Evolutionary conservation across 2,113 vertebrate species (phyloP).

Genomic region (Hemiprocne comata): DNA sequence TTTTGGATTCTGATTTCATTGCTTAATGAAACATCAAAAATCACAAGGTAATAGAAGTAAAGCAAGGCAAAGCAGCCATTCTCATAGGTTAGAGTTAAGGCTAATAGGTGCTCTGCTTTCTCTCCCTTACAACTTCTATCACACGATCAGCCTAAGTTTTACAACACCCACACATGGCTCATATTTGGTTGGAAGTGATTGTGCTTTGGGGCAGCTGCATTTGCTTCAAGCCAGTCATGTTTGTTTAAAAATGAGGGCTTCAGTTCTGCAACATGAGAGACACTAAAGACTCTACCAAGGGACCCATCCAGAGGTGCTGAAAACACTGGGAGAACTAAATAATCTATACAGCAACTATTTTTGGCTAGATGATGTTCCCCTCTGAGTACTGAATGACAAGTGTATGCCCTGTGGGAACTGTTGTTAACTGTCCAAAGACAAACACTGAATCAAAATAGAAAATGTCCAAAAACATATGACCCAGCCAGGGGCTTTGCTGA

Average conservation of each 20-base stretch:
- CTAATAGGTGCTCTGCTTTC: background rate
- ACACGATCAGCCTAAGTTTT: background rate
- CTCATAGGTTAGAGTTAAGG: background rate
- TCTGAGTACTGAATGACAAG: background rate
- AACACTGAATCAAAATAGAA: background rate
- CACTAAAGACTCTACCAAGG: background rate
- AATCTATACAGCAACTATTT: background rate
- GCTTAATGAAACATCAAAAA: background rate
- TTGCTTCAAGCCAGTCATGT: background rate
- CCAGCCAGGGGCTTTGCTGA: background rate
- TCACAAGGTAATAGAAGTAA: background rate
- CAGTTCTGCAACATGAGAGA: background rate
- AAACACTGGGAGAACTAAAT: background rate
- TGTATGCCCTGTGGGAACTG: background rate
- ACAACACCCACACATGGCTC: background rate
- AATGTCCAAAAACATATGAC: background rate
- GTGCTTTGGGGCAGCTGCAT: background rate
- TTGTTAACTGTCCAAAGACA: background rate
- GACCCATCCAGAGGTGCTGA: background rate
- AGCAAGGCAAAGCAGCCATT: background rate
- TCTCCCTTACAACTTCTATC: background rate
- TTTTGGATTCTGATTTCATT: background rate
- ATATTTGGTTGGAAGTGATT: background rate
- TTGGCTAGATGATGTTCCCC: background rate
- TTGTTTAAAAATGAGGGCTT: background rate